Evolutionary conservation across 2,113 vertebrate species (phyloP).

Genomic region (Phaethornis superciliosus): DNA sequence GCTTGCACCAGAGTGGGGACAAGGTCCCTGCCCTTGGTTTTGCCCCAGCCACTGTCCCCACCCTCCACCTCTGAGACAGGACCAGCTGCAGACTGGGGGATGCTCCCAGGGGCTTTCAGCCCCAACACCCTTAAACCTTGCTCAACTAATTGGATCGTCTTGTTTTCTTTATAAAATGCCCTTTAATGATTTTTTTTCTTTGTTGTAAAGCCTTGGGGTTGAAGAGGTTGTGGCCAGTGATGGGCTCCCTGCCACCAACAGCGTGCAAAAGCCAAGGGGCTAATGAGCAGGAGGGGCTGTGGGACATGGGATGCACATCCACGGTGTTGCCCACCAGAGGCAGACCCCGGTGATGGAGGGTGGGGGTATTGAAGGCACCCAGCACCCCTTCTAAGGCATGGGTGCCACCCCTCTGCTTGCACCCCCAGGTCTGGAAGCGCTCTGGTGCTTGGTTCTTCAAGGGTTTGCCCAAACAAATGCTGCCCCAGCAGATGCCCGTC

Average conservation of each 20-base stretch:
- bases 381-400: fast-evolving
- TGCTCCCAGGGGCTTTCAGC: not conserved
- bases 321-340: not conserved
- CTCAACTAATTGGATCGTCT: not conserved
- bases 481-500: conserved; percentile 85
- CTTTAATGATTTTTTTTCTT: fast-evolving
- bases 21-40: not conserved
- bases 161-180: fast-evolving
- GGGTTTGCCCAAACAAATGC: conserved; percentile 85
- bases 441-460: conserved; percentile 97
- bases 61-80: fast-evolving
- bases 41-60: not conserved
- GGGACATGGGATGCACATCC: fast-evolving
- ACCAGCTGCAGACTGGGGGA: not conserved
- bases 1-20: fast-evolving
- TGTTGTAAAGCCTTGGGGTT: not conserved
- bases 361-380: no score
- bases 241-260: not conserved
- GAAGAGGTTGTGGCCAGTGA: not conserved
- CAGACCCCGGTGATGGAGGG: fast-evolving
- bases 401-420: not conserved
- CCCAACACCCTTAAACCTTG: fast-evolving
- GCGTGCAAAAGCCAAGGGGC: not conserved
- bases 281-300: not conserved
- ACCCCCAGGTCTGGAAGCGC: conserved; percentile 88